Conservation (phyloP, 2,113 vertebrate genomes). For the Amazona guildingii region DNA sequence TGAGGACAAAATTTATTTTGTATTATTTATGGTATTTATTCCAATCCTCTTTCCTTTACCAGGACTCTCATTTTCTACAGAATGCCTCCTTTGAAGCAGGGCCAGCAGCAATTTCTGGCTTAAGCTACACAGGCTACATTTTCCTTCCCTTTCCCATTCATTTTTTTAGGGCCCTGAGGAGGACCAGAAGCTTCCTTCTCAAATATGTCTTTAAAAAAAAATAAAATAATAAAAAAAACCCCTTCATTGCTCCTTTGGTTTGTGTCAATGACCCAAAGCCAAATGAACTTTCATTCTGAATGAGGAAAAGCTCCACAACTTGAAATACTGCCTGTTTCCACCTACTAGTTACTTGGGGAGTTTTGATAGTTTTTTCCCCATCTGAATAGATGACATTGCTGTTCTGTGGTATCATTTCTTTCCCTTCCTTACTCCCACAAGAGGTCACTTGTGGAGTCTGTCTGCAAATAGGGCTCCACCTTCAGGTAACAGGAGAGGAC, state of each 20-base stretch:
- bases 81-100: not conserved
- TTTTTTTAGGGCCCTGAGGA: not conserved
- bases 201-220: not conserved
- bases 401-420: not conserved
- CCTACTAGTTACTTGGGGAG: not conserved
- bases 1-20: not conserved
- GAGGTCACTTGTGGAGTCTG: not conserved
- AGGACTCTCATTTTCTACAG: not conserved
- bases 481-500: not conserved
- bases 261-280: not conserved
- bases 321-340: not conserved
- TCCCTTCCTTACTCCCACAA: not conserved
- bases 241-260: not conserved
- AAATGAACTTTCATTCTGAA: not conserved
- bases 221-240: accelerated
- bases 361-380: not conserved
- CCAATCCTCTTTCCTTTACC: not conserved
- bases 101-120: not conserved
- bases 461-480: slow-evolving; percentile 14
- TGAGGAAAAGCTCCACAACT: not conserved
- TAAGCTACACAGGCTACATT: not conserved
- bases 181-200: not conserved
- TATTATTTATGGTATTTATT: not conserved
- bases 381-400: not conserved
- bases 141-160: not conserved